phyloP scores from a whole-genome alignment of 2,113 vertebrate species.

The Ursus arctos region DNA sequence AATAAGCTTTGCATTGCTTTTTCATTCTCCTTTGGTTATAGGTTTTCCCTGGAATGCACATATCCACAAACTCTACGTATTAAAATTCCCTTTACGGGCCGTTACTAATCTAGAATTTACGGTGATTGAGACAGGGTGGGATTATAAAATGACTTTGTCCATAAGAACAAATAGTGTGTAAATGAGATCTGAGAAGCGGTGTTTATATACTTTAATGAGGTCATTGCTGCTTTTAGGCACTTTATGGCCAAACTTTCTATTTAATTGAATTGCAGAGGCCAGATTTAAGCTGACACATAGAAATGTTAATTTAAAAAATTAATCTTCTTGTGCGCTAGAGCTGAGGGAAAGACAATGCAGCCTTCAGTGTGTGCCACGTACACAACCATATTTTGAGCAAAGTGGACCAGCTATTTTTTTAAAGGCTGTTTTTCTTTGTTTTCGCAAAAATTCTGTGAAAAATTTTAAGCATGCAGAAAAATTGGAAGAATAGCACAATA shows the following conservation, averaged over 20 bases:
- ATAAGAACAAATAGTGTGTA: neutral
- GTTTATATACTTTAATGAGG: constrained; percentile 21
- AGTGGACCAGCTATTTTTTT: neutral
- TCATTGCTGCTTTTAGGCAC: constrained; percentile 32
- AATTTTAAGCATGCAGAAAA: neutral
- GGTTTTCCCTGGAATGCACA: constrained; percentile 1
- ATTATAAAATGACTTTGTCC: constrained; percentile 43
- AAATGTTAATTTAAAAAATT: constrained; percentile 58
- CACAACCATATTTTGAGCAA: neutral
- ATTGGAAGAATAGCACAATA: neutral
- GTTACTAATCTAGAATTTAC: constrained; percentile 16
- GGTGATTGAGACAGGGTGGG: neutral
- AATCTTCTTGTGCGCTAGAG: constrained; percentile 9
- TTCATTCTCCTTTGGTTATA: neutral
- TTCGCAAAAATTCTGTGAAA: neutral
- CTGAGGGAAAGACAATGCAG: neutral
- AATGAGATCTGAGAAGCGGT: constrained; percentile 13
- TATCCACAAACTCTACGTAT: neutral
- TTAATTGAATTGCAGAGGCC: constrained; percentile 31
- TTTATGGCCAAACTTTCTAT: constrained; percentile 10
- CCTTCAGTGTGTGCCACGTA: neutral
- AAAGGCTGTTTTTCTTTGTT: neutral
- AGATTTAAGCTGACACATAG: constrained; percentile 51
- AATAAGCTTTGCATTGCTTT: neutral
- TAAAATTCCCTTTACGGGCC: constrained; percentile 37